Evolutionary conservation across 2,888 invertebrate genomes (phyloP).

Genomic region (Agrochola litura): DNA sequence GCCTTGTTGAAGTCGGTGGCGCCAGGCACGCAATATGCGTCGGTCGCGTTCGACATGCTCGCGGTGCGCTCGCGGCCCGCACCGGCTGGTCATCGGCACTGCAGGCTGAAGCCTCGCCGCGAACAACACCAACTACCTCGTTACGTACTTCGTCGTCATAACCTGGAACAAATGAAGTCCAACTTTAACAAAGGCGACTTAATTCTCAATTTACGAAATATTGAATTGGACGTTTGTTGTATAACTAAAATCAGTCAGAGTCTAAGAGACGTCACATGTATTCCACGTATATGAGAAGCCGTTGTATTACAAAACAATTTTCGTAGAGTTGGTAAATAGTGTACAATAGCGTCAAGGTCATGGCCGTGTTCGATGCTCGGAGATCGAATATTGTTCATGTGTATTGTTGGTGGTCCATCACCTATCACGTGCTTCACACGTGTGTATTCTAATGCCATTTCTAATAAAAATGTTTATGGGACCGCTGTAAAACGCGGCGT

Average conservation of each 20-base stretch:
- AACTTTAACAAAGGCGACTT: slow-evolving; percentile 21
- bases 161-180: slow-evolving; percentile 73
- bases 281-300: slow-evolving; percentile 12
- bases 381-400: slow-evolving; percentile 29
- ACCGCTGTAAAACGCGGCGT: slow-evolving; percentile 13
- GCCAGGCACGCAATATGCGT: slow-evolving; percentile 90
- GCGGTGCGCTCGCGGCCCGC: slow-evolving; percentile 66
- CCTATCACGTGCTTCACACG: slow-evolving; percentile 63
- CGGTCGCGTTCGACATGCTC: slow-evolving; percentile 84
- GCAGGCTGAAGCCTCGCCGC: slow-evolving; percentile 45
- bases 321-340: slow-evolving; percentile 32
- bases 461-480: slow-evolving; percentile 35
- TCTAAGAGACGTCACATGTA: slow-evolving; percentile 29
- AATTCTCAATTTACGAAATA: not conserved
- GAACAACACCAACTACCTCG: slow-evolving; percentile 56
- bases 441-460: slow-evolving; percentile 47
- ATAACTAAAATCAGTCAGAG: slow-evolving; percentile 24
- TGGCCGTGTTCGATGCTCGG: not conserved
- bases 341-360: slow-evolving; percentile 50
- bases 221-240: not conserved
- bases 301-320: slow-evolving; percentile 39
- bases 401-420: slow-evolving; percentile 42
- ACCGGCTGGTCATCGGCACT: slow-evolving; percentile 74
- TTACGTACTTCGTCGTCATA: slow-evolving; percentile 64
- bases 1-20: slow-evolving; percentile 91